phyloP scores from a whole-genome alignment of 1,140 invertebrate genomes.

The Idris sp. region DNA sequence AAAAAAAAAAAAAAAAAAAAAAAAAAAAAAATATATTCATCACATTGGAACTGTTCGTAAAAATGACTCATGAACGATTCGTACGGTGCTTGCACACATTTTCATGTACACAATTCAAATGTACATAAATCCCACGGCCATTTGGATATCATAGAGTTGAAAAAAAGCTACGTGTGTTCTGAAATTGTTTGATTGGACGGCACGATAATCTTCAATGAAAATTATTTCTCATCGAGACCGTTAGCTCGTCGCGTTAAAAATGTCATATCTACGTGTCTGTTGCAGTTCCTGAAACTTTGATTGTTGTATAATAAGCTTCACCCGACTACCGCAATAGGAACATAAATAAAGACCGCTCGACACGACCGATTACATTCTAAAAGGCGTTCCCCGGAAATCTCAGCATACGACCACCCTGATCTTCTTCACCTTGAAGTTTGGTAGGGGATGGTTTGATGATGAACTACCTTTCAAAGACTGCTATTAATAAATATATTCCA shows the following conservation, averaged over 20 bases:
- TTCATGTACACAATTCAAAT: conserved; percentile 50
- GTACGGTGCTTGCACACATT: conserved; percentile 42
- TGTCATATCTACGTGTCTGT: conserved; percentile 29
- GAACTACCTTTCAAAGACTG: too few relatives aligned
- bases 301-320: conserved; percentile 50
- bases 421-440: conserved; percentile 28
- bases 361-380: conserved; percentile 50
- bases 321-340: conserved; percentile 49
- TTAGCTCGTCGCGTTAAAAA: conserved; percentile 46
- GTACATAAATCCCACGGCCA: conserved; percentile 39
- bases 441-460: conserved; percentile 12
- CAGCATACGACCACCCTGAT: conserved; percentile 25
- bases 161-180: conserved; percentile 33
- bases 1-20: too few relatives aligned
- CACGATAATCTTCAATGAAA: conserved; percentile 40
- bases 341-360: conserved; percentile 54
- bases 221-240: conserved; percentile 48
- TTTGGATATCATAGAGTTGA: conserved; percentile 27
- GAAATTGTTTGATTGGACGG: conserved; percentile 38
- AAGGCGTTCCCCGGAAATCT: conserved; percentile 52
- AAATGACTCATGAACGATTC: conserved; percentile 41
- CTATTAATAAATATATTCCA: too few relatives aligned
- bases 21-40: conserved; percentile 35
- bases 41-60: conserved; percentile 30
- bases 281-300: conserved; percentile 38